Percentiles rank a stretch among this genome's conserved stretches.
These are phyloP conservation scores for Acanthopagrus latus DNA, from an alignment of 2,797 vertebrate species.

Conservation along the genomic window DNA sequence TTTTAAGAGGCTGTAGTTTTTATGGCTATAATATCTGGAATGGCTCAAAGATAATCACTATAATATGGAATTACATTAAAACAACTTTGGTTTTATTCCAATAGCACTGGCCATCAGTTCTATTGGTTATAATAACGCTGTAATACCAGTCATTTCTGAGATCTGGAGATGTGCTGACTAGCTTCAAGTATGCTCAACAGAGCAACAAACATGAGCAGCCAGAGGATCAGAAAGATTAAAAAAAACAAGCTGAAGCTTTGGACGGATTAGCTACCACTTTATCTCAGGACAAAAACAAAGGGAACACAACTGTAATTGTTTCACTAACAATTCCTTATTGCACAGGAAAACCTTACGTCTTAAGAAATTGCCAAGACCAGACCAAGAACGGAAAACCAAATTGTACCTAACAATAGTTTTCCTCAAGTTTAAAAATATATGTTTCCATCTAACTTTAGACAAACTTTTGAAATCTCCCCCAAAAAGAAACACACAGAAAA, in stretches of 20 bases:
- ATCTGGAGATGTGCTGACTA: background rate
- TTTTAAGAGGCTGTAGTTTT: background rate
- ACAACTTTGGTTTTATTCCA: conserved; percentile 4
- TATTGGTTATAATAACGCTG: background rate
- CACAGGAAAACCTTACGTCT: background rate
- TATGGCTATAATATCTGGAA: conserved; percentile 4
- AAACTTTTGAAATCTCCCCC: too few relatives aligned
- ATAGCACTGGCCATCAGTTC: conserved; percentile 4
- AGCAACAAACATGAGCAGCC: background rate
- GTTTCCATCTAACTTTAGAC: too few relatives aligned
- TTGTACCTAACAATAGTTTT: too few relatives aligned
- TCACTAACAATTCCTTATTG: background rate
- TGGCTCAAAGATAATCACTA: conserved; percentile 13
- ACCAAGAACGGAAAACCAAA: too few relatives aligned
- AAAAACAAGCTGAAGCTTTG: background rate
- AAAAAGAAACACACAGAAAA: too few relatives aligned
- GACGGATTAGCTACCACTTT: background rate
- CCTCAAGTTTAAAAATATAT: too few relatives aligned
- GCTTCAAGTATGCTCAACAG: background rate
- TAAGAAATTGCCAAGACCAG: too few relatives aligned
- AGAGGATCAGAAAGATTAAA: background rate
- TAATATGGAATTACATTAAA: background rate
- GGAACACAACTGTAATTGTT: background rate
- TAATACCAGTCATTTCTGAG: conserved; percentile 3
- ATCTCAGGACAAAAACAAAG: background rate